Evolutionary conservation across 2,113 vertebrate genomes (phyloP), one percentile per base, ranked within the genome.

Genomic region (Solea senegalensis): DNA sequence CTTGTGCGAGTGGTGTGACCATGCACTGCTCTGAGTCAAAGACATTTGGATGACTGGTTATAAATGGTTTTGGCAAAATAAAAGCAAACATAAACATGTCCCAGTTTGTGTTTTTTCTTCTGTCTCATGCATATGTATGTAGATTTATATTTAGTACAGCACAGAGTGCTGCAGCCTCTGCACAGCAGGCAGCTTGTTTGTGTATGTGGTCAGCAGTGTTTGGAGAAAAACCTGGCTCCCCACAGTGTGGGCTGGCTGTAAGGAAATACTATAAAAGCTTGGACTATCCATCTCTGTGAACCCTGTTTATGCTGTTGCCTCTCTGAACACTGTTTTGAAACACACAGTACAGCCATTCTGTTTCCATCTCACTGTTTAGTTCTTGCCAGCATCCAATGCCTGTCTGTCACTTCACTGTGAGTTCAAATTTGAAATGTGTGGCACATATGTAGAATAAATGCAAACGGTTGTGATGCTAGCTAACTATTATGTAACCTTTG

Each of bases 181-280:
- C 46, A 59, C 65, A 65, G 76, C 70, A 68, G 10, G 64, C 39
- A 41, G 58, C 14, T 48, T 64, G 52, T 69, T 69, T 58, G 64
- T 58, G 27, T 27, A 53, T 53, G 52, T 43, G 14, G 26, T 63
- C 69, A 63, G 52, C 40, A 26, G 10, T 45, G 56, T 14, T 67
- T 15, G 14, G 15, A 15, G 28, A 64, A 69, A 58, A 65, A 72
- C 15, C 14, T 50, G 21, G 8, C 1, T 46, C 51, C 45, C 57
- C 9, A 12, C 11, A 54, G 16, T 8, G 7, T 16, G 9, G 39
- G 8, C 51, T 52, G 34, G 9, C 2, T 67, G 39, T n/a, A 14
- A 28, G 27, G 46, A 53, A 63, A 53, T 21, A 52, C 45, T 53
- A 15, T 63, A 58, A 63, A 67, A 56, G 39, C 26, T n/a, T 11